Evolutionary conservation across 2,797 vertebrate species (phyloP), one percentile per base, ranked within the genome.

Genomic region (Loris lydekkerianus): DNA sequence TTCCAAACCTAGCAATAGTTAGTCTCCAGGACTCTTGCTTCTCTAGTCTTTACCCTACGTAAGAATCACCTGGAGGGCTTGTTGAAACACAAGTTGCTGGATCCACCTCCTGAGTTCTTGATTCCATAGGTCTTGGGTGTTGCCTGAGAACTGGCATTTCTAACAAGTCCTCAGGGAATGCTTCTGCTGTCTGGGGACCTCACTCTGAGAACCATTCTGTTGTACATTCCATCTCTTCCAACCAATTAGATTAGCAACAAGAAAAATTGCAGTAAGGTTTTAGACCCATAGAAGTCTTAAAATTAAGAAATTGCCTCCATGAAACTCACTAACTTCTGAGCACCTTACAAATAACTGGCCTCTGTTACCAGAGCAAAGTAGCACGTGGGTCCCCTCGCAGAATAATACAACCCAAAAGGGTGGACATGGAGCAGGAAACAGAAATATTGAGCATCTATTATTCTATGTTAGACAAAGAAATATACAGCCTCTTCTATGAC

Each of bases 131-230:
- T 87, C 43, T 61, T 56, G 70, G 86, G 86, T 58, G 81, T 58
- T 76, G 86, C 72, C 81, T 86, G 77, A 72, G 72, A 94, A 65
- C 27, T 40, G 56, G n/a, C 65, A n/a, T 84, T 80, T 93, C 86
- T 72, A 46, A 49, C 56, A 76, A 58, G 46, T 87, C 87, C 77
- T 77, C 70, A 86, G 63, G 60, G 23, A 34, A 3, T 25, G 69
- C 63, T 58, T 46, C 15, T 13, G 23, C 14, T 21, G 11, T 46
- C 34, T 80, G 63, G n/a, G 8, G n/a, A 43, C 34, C 23, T 15
- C 34, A 23, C 53, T 77, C 70, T 23, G 75, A 77, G 56, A 56
- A 80, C 8, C 0, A 1, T 21, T n/a, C 10, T 4, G 3, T 80
- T n/a, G 29, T 0, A 9, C 4, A 53, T 15, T 53, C 15, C 40